Percentiles rank a stretch among this genome's conserved stretches.
These are phyloP conservation scores for Tachystola acroxantha DNA, from an alignment of 2,888 invertebrate genomes.

Conservation along the genomic window DNA sequence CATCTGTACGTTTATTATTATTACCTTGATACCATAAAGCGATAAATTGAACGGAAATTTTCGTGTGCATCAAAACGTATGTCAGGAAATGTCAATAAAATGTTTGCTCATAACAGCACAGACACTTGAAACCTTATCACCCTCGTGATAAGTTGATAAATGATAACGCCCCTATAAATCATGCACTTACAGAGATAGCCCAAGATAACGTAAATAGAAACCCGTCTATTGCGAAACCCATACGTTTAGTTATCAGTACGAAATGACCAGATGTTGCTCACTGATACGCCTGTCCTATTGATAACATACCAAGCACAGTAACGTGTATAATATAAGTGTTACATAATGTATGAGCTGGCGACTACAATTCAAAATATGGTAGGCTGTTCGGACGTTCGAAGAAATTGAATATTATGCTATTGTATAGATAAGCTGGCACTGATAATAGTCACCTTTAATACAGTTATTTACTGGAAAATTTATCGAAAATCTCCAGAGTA, in stretches of 20 bases:
- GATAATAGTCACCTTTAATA: no score
- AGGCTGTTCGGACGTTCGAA: not conserved
- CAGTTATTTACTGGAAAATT: no score
- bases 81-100: slow-evolving; percentile 1
- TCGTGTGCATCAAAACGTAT: not conserved
- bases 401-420: no score
- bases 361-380: no score
- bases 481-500: no score
- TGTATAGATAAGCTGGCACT: no score
- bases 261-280: slow-evolving; percentile 24
- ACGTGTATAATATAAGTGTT: no score
- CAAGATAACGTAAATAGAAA: slow-evolving; percentile 20
- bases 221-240: slow-evolving; percentile 26
- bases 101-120: not conserved
- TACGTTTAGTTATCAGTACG: slow-evolving; percentile 22
- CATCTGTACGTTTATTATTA: no score
- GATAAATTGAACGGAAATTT: no score
- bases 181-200: slow-evolving; percentile 8
- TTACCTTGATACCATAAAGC: no score
- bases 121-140: not conserved
- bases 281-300: slow-evolving; percentile 15
- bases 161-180: slow-evolving; percentile 7
- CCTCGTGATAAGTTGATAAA: slow-evolving; percentile 2
- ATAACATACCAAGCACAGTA: slow-evolving; percentile 7
- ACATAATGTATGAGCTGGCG: not conserved